A percentile compares a stretch with the other conserved stretches of the same genome.
These are phyloP conservation scores for Rhinogobius similis DNA, from an alignment of 2,113 vertebrate genomes.

Conservation along the genomic window DNA sequence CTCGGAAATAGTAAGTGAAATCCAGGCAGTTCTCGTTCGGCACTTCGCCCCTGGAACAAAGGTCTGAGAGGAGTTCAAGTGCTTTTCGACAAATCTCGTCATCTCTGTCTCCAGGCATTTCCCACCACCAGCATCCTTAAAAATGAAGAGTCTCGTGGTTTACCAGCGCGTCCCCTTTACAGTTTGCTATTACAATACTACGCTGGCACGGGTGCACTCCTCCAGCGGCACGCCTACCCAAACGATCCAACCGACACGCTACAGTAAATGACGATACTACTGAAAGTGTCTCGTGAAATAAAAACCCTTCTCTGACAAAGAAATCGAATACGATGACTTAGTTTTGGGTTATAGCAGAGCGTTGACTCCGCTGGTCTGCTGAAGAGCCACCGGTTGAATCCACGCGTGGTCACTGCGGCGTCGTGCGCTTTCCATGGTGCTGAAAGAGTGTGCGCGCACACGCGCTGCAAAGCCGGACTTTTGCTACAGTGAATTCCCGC, in stretches of 20 bases:
- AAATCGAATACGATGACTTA: slow-evolving; percentile 12
- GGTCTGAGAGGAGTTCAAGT: slow-evolving; percentile 93
- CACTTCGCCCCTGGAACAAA: slow-evolving; percentile 93
- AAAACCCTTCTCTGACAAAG: slow-evolving; percentile 2
- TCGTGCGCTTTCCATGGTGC: slow-evolving; percentile 63
- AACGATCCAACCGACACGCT: slow-evolving; percentile 25
- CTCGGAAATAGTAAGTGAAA: slow-evolving; percentile 95
- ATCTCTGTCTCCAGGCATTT: slow-evolving; percentile 97
- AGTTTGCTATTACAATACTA: slow-evolving; percentile 52
- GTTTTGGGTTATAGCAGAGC: slow-evolving; percentile 8
- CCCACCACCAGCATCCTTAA: slow-evolving; percentile 94
- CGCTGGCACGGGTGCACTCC: slow-evolving; percentile 40
- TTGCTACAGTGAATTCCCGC: slow-evolving; percentile 13
- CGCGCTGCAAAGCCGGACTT: slow-evolving; percentile 20
- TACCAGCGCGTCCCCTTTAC: slow-evolving; percentile 52
- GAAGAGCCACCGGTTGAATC: slow-evolving; percentile 74
- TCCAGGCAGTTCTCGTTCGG: slow-evolving; percentile 93
- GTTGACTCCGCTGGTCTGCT: slow-evolving; percentile 14
- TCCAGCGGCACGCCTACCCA: slow-evolving; percentile 59
- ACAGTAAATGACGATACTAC: not conserved
- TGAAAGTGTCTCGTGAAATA: slow-evolving; percentile 26
- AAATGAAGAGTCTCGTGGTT: slow-evolving; percentile 79
- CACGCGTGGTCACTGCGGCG: slow-evolving; percentile 62
- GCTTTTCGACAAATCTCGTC: slow-evolving; percentile 98
- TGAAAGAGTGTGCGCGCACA: slow-evolving; percentile 48